phyloP scores from a whole-genome alignment of 2,888 invertebrate genomes.

The Lithodes maja region DNA sequence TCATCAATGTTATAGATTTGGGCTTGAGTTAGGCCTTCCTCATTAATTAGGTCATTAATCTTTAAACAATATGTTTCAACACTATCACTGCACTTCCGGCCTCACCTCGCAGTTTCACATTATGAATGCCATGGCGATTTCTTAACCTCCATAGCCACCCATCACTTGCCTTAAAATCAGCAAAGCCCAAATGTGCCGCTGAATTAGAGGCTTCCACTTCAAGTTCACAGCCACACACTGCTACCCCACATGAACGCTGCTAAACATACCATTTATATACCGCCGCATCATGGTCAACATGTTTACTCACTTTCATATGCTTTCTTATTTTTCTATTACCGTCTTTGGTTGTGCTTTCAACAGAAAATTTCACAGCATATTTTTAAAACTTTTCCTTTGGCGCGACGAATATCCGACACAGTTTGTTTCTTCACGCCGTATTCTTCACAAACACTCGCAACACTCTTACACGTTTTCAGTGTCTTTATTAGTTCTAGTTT shows the following conservation, averaged over 20 bases:
- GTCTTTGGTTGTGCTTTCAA: too few species aligned
- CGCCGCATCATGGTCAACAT: too few species aligned
- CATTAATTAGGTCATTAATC: background rate
- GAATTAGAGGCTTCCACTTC: background rate
- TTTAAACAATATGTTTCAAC: background rate
- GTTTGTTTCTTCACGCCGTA: too few species aligned
- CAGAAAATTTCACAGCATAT: too few species aligned
- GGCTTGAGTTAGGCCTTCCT: background rate
- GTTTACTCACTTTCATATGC: too few species aligned
- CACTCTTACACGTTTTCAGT: too few species aligned
- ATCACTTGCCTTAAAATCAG: background rate
- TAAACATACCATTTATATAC: background rate
- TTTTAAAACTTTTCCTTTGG: too few species aligned
- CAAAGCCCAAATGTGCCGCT: background rate
- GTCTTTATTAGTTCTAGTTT: too few species aligned
- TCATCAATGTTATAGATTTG: constrained; percentile 33
- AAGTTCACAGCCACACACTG: constrained; percentile 18
- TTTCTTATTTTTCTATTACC: too few species aligned
- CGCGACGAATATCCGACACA: too few species aligned
- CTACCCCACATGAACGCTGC: constrained; percentile 3
- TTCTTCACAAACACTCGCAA: too few species aligned
- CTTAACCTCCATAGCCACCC: constrained; percentile 24
- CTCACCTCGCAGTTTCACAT: background rate
- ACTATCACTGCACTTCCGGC: background rate
- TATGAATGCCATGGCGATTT: constrained; percentile 21